These are phyloP conservation scores for Medauroidea extradentata DNA, from an alignment of 1,140 invertebrate species.

Conservation along the genomic window DNA sequence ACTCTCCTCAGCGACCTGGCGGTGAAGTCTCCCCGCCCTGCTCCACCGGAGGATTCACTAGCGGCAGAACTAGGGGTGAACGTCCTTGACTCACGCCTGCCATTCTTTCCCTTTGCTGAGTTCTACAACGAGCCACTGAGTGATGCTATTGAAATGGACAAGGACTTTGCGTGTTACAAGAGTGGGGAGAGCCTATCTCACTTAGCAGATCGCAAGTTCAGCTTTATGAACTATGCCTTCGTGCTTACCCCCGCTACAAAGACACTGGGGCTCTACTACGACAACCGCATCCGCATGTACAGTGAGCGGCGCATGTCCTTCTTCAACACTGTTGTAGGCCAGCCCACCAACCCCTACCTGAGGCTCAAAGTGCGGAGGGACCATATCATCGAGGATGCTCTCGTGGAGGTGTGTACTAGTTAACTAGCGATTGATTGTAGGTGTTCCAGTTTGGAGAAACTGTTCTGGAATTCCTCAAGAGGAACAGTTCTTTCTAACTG, in stretches of 20 bases:
- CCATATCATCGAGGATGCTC: constrained; percentile 86
- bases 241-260: constrained; percentile 90
- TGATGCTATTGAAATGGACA: constrained; percentile 88
- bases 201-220: constrained; percentile 57
- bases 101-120: constrained; percentile 77
- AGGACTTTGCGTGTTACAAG: constrained; percentile 87
- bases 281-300: constrained; percentile 93
- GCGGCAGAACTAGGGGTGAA: constrained; percentile 61
- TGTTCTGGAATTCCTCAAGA: too few relatives aligned
- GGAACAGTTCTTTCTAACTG: too few relatives aligned
- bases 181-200: constrained; percentile 46
- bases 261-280: constrained; percentile 85
- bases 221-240: constrained; percentile 88
- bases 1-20: constrained; percentile 16
- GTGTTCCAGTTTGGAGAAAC: too few relatives aligned
- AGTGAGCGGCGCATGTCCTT: constrained; percentile 81
- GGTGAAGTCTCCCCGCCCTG: constrained; percentile 46
- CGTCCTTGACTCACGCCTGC: constrained; percentile 74
- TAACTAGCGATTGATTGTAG: too few relatives aligned
- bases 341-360: constrained; percentile 80
- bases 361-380: constrained; percentile 74
- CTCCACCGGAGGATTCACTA: constrained; percentile 51
- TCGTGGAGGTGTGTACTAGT: constrained; percentile 67
- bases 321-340: constrained; percentile 70
- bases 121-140: constrained; percentile 93